Percentiles rank a stretch among this genome's conserved stretches.
These are phyloP conservation scores for Melangyna quadrimaculata DNA, from an alignment of 2,888 invertebrate species.

Conservation along the genomic window DNA sequence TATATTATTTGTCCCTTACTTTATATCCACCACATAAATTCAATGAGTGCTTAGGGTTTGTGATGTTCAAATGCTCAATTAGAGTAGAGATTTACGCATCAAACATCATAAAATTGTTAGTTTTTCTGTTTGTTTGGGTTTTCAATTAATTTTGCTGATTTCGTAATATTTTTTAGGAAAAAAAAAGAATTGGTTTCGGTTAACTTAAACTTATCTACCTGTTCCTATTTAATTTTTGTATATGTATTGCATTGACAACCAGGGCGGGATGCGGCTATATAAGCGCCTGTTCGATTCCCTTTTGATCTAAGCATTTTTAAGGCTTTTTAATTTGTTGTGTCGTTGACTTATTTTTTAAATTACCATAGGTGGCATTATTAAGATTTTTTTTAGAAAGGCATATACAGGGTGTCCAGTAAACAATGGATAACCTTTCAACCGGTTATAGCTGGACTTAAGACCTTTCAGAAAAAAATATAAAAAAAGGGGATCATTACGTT, in stretches of 20 bases:
- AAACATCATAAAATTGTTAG: constrained; percentile 29
- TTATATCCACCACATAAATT: constrained; percentile 4
- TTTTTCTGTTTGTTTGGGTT: constrained; percentile 22
- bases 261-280: neutral
- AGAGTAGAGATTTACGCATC: constrained; percentile 44
- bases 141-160: constrained; percentile 22
- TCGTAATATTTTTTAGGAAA: neutral
- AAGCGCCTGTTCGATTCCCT: neutral
- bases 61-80: constrained; percentile 61
- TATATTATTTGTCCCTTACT: constrained; percentile 12
- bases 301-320: neutral
- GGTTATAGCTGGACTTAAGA: too few species aligned
- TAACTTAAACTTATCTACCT: constrained; percentile 39
- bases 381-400: too few species aligned
- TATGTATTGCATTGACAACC: neutral
- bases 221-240: constrained; percentile 42
- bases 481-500: too few species aligned
- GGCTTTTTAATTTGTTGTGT: neutral
- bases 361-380: too few species aligned
- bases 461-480: too few species aligned
- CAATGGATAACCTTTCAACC: too few species aligned
- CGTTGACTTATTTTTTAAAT: too few species aligned
- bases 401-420: too few species aligned
- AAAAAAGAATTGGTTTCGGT: neutral
- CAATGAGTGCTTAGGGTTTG: constrained; percentile 38